Conservation (phyloP, 2,113 vertebrate species). For the Columba janthina region DNA sequence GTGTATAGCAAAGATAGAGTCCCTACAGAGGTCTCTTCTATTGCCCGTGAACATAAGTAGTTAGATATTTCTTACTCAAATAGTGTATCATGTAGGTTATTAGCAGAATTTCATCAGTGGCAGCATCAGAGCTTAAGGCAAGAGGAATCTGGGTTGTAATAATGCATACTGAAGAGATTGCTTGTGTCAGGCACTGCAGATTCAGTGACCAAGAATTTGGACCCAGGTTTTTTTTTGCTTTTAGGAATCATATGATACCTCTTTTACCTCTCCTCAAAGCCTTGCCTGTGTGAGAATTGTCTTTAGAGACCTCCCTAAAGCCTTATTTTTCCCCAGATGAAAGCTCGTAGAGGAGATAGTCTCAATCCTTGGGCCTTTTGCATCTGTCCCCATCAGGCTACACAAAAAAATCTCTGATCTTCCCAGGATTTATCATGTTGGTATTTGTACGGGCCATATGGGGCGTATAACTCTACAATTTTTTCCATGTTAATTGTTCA, state of each 20-base stretch:
- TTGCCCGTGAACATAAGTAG: background rate
- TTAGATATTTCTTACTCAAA: background rate
- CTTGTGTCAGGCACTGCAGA: background rate
- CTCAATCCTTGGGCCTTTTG: background rate
- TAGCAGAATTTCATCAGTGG: background rate
- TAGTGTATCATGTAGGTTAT: background rate
- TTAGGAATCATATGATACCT: fast-evolving
- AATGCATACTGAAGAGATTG: background rate
- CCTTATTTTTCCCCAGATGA: background rate
- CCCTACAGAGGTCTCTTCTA: background rate
- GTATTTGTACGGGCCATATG: background rate
- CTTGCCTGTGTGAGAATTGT: background rate
- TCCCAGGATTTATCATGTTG: background rate
- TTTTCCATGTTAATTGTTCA: background rate
- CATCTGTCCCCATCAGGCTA: background rate
- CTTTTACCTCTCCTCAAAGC: background rate
- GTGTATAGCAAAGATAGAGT: background rate
- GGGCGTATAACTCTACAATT: background rate
- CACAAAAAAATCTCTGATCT: background rate
- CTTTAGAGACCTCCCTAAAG: background rate
- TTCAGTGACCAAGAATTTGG: background rate
- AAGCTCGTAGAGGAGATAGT: background rate
- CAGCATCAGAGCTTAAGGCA: background rate
- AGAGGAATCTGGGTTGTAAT: background rate
- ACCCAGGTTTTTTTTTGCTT: background rate